Conservation (phyloP, 2,888 invertebrate genomes). For the Pocota personata region DNA sequence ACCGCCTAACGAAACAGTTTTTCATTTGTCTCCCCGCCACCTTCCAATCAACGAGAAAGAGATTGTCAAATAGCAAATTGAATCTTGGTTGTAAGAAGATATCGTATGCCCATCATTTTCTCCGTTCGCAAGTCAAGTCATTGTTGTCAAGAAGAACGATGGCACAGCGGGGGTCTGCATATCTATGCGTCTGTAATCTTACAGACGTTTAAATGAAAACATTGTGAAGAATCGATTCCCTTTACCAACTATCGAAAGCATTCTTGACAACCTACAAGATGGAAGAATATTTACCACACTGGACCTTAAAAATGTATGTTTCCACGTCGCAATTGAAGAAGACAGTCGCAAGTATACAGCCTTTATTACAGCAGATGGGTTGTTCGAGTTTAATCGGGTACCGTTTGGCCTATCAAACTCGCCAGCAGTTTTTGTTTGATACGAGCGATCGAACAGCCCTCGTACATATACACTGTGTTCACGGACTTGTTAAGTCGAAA, state of each 20-base stretch:
- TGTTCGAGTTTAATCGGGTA: background rate
- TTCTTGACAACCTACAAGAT: background rate
- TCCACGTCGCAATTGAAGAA: background rate
- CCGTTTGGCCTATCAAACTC: background rate
- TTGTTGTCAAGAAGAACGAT: background rate
- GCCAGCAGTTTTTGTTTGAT: background rate
- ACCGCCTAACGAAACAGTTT: background rate
- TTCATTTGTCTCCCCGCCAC: background rate
- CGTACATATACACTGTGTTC: background rate
- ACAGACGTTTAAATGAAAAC: background rate
- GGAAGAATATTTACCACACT: too few relatives aligned
- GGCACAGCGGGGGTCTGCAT: background rate
- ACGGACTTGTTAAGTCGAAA: background rate
- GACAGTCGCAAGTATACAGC: background rate
- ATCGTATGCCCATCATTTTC: background rate
- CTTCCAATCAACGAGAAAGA: background rate
- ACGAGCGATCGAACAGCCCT: too few relatives aligned
- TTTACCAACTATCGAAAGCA: background rate
- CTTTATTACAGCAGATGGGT: too few relatives aligned
- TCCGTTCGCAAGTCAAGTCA: background rate
- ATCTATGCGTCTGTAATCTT: too few relatives aligned
- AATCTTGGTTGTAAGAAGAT: background rate
- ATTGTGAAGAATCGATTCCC: background rate
- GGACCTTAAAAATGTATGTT: too few relatives aligned
- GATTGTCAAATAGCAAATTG: background rate